phyloP scores from a whole-genome alignment of 2,797 vertebrate genomes.

The Petrocephalus schoutedeni region DNA sequence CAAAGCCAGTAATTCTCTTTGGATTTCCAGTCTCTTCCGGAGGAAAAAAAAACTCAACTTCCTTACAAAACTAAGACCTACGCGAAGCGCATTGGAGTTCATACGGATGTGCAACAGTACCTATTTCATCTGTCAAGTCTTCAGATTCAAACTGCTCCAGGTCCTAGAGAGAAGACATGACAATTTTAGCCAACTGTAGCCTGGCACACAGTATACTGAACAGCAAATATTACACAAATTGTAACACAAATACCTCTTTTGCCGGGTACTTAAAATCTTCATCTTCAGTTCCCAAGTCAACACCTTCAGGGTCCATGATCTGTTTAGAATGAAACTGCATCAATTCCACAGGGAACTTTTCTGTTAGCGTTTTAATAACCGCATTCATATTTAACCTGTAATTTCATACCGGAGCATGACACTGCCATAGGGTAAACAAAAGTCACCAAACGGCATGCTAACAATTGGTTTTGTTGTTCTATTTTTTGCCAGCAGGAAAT shows the following conservation, averaged over 20 bases:
- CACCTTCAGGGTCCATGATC: conserved; percentile 23
- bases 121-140: conserved; percentile 73
- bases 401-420: background rate
- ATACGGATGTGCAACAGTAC: conserved; percentile 71
- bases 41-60: conserved; percentile 41
- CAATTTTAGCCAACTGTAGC: background rate
- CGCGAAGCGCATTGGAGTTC: conserved; percentile 21
- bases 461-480: background rate
- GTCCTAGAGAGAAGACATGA: conserved; percentile 33
- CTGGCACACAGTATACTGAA: background rate
- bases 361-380: background rate
- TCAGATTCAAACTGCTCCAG: conserved; percentile 59
- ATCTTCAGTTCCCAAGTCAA: conserved; percentile 37
- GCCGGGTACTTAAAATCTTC: conserved; percentile 31
- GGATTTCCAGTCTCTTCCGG: conserved; percentile 94
- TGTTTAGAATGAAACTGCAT: conserved; percentile 3
- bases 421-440: background rate
- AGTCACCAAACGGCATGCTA: background rate
- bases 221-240: background rate
- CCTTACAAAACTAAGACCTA: conserved; percentile 53
- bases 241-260: conserved; percentile 41
- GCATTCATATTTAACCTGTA: background rate
- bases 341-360: background rate
- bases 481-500: background rate
- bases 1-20: conserved; percentile 81